Base-by-base conservation (phyloP, 2,113 vertebrate genomes). In the Osmerus mordax region DNA sequence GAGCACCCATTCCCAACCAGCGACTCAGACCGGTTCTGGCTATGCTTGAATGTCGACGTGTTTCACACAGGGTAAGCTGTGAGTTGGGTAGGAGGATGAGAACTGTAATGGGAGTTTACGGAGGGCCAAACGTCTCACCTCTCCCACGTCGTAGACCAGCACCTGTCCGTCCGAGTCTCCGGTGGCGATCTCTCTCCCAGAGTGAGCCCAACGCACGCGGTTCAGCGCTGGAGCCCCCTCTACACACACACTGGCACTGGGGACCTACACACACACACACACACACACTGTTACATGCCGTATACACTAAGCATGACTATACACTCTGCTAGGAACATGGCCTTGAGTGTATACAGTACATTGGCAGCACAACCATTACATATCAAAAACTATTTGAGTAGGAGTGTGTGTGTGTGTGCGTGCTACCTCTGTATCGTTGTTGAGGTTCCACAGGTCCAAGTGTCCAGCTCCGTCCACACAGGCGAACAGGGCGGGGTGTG, bases 371-470 rank as follows among this genome's bases (percentile, higher is more conserved):
- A 28, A 28, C 2, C 25, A 28, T 28, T 4, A 36, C 54, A 28
- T 14, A 28, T 25, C 3, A 54, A 13, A 54, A 1, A 54, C 3
- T 14, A 54, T 7, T 63, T 1, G 16, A 55, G 13, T 23, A 14
- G 32, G 53, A 59, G 25, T 59, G 25, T 69, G 67, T 21, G 16
- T 18, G 13, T 36, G 41, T 52, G 21, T n/a, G 65, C 53, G 53
- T 15, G 32, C 61, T 53, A 99, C 97, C 92, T 99, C 97, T 1
- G 96, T 99, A 70, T 99, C 97, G 56, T 95, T 97, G 90, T 98
- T 99, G 80, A 99, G 97, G 89, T 99, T 98, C 97, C 97, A 99
- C 81, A 99, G 89, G 89, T 99, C 97, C 79, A 99, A 91, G 65
- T 95, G 94, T 76, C 97, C 96, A 77, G 96, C 92, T 18, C 96